A percentile compares a stretch with the other conserved stretches of the same genome.
phyloP scores from a whole-genome alignment of 2,797 vertebrate genomes.

The Delichon dasypus region DNA sequence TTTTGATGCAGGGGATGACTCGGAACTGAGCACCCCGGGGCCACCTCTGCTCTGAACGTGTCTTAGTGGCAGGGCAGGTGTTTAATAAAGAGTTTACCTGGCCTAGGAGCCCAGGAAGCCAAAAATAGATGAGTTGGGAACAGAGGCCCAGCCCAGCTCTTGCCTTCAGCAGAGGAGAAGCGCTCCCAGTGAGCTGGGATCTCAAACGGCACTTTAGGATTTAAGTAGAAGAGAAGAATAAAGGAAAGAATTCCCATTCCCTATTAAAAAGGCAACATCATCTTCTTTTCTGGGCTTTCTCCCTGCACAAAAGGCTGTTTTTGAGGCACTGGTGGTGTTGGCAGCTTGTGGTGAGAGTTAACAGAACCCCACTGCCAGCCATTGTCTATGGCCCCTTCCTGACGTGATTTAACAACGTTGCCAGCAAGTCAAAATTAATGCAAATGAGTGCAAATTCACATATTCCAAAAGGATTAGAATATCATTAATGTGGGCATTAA shows the following conservation, averaged over 20 bases:
- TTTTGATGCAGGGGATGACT: background rate
- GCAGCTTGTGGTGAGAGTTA: background rate
- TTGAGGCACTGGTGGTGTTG: background rate
- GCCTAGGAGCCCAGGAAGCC: background rate
- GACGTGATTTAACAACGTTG: conserved; percentile 34
- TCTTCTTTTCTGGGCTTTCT: background rate
- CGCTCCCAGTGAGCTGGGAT: background rate
- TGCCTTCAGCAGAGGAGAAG: background rate
- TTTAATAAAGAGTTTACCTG: background rate
- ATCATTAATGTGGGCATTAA: conserved; percentile 67
- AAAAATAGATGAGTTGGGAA: accelerated
- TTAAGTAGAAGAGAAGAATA: background rate
- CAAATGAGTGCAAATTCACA: conserved; percentile 56
- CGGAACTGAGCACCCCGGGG: background rate
- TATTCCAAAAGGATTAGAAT: conserved; percentile 62
- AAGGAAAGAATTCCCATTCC: background rate
- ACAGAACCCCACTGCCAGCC: background rate
- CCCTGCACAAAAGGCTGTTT: background rate
- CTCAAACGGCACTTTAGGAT: background rate
- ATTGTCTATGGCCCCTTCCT: conserved; percentile 20
- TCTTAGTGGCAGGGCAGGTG: background rate
- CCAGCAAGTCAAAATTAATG: conserved; percentile 53
- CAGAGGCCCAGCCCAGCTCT: background rate
- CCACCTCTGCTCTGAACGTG: background rate
- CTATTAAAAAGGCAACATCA: background rate